These are phyloP conservation scores for Quadriops clusia DNA, from an alignment of 2,888 invertebrate species.

Conservation along the genomic window DNA sequence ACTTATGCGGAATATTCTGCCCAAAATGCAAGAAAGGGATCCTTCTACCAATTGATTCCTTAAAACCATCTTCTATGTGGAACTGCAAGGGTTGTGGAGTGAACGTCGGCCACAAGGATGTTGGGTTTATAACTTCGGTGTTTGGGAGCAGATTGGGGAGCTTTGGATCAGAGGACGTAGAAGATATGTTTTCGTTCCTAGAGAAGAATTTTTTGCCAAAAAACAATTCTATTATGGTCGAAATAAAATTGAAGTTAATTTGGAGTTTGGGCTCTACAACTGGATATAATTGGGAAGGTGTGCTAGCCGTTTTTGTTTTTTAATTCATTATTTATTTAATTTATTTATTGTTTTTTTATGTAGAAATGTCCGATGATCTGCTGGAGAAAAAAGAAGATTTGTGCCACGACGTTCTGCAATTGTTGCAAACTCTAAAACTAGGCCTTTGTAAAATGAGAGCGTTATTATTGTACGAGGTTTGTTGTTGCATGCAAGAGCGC, in stretches of 20 bases:
- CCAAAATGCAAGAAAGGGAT: constrained; percentile 41
- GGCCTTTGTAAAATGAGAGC: constrained; percentile 37
- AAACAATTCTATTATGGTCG: constrained; percentile 49
- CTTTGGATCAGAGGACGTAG: constrained; percentile 40
- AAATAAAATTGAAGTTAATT: constrained; percentile 50
- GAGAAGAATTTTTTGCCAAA: constrained; percentile 44
- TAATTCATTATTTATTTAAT: constrained; percentile 5
- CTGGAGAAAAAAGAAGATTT: constrained; percentile 47
- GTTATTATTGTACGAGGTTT: constrained; percentile 30
- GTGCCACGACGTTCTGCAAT: constrained; percentile 47
- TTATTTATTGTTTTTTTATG: constrained; percentile 17
- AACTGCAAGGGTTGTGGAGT: constrained; percentile 44
- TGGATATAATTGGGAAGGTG: constrained; percentile 48
- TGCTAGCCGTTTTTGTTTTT: constrained; percentile 7
- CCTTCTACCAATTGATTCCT: constrained; percentile 45
- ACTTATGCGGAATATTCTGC: constrained; percentile 28
- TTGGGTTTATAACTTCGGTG: constrained; percentile 40
- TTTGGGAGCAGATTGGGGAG: constrained; percentile 45
- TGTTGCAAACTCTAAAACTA: constrained; percentile 44
- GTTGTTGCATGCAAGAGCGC: constrained; percentile 18
- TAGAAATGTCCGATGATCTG: constrained; percentile 48
- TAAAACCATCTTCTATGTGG: constrained; percentile 44
- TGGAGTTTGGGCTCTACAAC: constrained; percentile 48
- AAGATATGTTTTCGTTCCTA: constrained; percentile 46
- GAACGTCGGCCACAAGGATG: constrained; percentile 40